Percentiles rank a stretch among this genome's conserved stretches.
phyloP scores from a whole-genome alignment of 2,888 invertebrate species.

The Catocala sponsa region DNA sequence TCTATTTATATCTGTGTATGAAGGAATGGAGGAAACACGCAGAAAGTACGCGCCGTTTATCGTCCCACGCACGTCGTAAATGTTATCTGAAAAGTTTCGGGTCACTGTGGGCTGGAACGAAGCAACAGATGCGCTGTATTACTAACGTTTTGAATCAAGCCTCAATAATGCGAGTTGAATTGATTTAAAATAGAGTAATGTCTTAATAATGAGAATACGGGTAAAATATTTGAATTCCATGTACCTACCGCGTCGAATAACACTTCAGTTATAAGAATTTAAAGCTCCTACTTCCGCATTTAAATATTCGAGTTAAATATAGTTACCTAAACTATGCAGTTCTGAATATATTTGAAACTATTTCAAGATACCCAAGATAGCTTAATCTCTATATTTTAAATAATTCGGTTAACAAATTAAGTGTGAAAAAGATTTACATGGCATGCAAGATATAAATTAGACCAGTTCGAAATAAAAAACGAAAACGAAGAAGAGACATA shows the following conservation, averaged over 20 bases:
- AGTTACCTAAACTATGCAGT: slow-evolving; percentile 10
- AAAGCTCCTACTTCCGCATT: neutral
- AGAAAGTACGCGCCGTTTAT: slow-evolving; percentile 29
- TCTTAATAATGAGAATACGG: neutral
- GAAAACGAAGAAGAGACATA: neutral
- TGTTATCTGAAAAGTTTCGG: slow-evolving; percentile 28
- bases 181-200: neutral
- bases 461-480: neutral
- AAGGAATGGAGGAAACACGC: slow-evolving; percentile 20
- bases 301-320: slow-evolving; percentile 9
- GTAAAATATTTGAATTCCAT: neutral
- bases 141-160: neutral
- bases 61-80: slow-evolving; percentile 38
- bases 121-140: slow-evolving; percentile 19
- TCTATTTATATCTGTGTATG: slow-evolving; percentile 20
- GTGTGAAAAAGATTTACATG: slow-evolving; percentile 10
- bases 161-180: neutral
- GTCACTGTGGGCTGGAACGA: slow-evolving; percentile 13
- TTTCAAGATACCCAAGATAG: slow-evolving; percentile 2
- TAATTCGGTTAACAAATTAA: slow-evolving; percentile 2
- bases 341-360: slow-evolving; percentile 5
- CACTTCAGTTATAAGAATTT: neutral
- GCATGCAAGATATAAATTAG: slow-evolving; percentile 1
- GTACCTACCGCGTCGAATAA: neutral
- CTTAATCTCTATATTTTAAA: slow-evolving; percentile 7